These are phyloP conservation scores for Gnathonemus echidnorhynchus DNA, from an alignment of 2,113 vertebrate species.

Conservation along the genomic window DNA sequence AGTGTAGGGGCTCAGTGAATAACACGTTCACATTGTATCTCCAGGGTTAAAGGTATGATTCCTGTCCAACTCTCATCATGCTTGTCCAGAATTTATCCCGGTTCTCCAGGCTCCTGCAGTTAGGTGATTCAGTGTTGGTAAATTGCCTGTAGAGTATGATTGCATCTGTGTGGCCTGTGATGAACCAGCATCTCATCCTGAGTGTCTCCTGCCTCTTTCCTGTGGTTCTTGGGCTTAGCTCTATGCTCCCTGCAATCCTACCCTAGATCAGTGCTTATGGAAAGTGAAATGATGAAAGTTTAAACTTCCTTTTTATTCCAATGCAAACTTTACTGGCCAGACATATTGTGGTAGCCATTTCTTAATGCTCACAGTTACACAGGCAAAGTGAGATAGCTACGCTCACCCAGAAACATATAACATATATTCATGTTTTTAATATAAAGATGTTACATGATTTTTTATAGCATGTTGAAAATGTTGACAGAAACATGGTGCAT, in stretches of 20 bases:
- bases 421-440: not conserved
- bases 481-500: not conserved
- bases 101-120: not conserved
- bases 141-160: not conserved
- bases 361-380: not conserved
- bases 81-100: not conserved
- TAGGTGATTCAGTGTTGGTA: not conserved
- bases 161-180: not conserved
- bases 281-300: not conserved
- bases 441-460: not conserved
- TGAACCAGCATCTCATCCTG: not conserved
- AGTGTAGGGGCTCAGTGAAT: not conserved
- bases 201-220: not conserved
- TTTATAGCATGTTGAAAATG: not conserved
- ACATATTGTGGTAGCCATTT: not conserved
- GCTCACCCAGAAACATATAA: not conserved
- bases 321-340: not conserved
- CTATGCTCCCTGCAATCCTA: not conserved
- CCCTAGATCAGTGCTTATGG: not conserved
- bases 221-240: not conserved
- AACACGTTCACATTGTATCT: not conserved
- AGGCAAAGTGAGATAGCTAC: not conserved
- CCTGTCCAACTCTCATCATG: not conserved
- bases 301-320: not conserved
- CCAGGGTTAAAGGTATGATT: not conserved